Evolutionary conservation across 2,888 invertebrate species (phyloP).

Genomic region (Latrodectus hesperus): DNA sequence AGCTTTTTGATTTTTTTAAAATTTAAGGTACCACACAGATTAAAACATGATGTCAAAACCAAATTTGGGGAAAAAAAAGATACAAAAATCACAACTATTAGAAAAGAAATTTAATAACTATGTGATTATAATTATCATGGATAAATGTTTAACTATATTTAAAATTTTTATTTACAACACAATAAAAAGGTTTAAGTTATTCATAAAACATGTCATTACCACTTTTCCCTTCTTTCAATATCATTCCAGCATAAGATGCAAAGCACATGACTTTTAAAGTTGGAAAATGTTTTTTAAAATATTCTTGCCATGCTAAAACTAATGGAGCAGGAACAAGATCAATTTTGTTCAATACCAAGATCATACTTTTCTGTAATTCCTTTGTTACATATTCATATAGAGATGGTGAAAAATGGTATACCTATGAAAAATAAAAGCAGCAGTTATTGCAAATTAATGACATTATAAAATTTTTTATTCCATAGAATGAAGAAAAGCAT

Average conservation of each 20-base stretch:
- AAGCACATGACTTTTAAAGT: conserved; percentile 82
- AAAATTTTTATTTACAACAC: background rate
- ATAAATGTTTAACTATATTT: too few species aligned
- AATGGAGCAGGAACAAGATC: conserved; percentile 88
- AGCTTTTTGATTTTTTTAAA: too few species aligned
- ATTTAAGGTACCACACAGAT: too few species aligned
- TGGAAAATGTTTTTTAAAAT: conserved; percentile 83
- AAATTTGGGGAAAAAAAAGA: too few species aligned
- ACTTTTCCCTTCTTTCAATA: conserved; percentile 53
- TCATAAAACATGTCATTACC: conserved; percentile 14
- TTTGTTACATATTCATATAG: conserved; percentile 86
- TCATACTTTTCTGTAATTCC: conserved; percentile 86
- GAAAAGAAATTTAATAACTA: background rate
- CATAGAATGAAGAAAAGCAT: too few species aligned
- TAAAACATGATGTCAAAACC: too few species aligned
- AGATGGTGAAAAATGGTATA: conserved; percentile 88
- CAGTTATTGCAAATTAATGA: background rate
- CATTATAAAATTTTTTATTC: too few species aligned
- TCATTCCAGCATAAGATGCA: conserved; percentile 71
- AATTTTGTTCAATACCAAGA: conserved; percentile 92
- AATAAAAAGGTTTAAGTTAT: background rate
- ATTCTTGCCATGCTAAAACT: conserved; percentile 90
- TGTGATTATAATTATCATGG: background rate
- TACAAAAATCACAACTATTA: too few species aligned
- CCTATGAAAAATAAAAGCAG: conserved; percentile 72